phyloP scores from a whole-genome alignment of 1,140 invertebrate species.

The Probaryconus sp. region DNA sequence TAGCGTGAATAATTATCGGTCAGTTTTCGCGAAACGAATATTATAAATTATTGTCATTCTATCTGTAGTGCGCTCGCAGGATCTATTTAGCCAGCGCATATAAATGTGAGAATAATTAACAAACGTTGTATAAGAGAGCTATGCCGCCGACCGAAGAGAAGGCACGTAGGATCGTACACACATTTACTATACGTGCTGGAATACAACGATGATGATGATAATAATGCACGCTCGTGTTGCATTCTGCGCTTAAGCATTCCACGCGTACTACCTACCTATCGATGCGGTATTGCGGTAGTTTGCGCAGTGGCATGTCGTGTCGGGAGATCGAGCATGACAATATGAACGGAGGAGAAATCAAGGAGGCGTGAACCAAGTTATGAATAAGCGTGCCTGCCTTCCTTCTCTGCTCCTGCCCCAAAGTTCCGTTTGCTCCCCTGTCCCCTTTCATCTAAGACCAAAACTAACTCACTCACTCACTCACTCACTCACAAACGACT shows the following conservation, averaged over 20 bases:
- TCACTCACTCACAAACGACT: too few species aligned
- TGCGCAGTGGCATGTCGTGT: slow-evolving; percentile 58
- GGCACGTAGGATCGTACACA: slow-evolving; percentile 51
- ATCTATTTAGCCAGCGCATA: slow-evolving; percentile 1
- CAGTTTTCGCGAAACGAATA: slow-evolving; percentile 30
- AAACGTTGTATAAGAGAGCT: slow-evolving; percentile 31
- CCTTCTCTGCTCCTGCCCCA: too few species aligned
- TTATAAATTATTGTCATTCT: slow-evolving; percentile 29
- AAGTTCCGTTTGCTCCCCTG: too few species aligned
- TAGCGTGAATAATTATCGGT: slow-evolving; percentile 41
- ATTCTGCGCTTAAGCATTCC: slow-evolving; percentile 60
- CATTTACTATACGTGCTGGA: slow-evolving; percentile 58
- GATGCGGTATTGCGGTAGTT: slow-evolving; percentile 63
- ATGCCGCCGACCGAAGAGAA: slow-evolving; percentile 28
- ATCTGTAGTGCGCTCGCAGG: too few species aligned
- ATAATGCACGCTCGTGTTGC: slow-evolving; percentile 62
- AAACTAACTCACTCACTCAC: too few species aligned
- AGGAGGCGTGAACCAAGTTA: slow-evolving; percentile 62
- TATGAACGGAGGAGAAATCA: slow-evolving; percentile 62
- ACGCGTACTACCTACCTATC: slow-evolving; percentile 60
- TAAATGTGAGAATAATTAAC: slow-evolving; percentile 28
- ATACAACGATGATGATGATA: slow-evolving; percentile 59
- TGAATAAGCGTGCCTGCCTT: slow-evolving; percentile 53
- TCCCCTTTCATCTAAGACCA: too few species aligned
- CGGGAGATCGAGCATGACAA: slow-evolving; percentile 62